phyloP scores from a whole-genome alignment of 2,797 vertebrate species.

The Darevskia mixta region DNA sequence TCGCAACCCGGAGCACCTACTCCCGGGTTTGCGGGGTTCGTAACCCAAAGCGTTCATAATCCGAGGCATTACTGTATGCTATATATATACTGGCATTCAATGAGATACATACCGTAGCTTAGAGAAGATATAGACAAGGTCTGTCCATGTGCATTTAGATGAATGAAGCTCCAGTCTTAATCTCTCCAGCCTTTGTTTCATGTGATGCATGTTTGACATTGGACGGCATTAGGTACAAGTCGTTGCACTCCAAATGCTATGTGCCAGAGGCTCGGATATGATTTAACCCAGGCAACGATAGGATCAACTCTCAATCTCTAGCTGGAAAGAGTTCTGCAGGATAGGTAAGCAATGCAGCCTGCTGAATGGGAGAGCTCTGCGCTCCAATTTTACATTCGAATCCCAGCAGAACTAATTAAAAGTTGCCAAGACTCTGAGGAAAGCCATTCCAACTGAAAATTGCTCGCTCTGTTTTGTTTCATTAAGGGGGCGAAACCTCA shows the following conservation, averaged over 20 bases:
- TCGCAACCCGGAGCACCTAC: too few species aligned
- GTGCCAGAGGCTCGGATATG: not conserved
- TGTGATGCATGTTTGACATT: not conserved
- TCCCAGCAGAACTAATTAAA: slow-evolving; percentile 75
- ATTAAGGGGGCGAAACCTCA: slow-evolving; percentile 67
- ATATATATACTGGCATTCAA: not conserved
- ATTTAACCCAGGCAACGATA: slow-evolving; percentile 23
- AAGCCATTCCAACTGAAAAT: slow-evolving; percentile 71
- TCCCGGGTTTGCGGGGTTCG: too few species aligned
- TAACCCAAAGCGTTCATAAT: too few species aligned
- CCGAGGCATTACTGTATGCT: not conserved
- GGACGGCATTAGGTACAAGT: not conserved
- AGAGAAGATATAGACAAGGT: not conserved
- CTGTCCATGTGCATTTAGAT: not conserved
- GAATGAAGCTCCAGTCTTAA: slow-evolving; percentile 3
- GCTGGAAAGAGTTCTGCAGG: not conserved
- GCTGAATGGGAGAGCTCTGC: slow-evolving; percentile 35
- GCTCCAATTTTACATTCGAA: slow-evolving; percentile 60
- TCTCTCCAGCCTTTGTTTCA: not conserved
- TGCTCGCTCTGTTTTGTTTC: slow-evolving; percentile 69
- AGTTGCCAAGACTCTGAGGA: slow-evolving; percentile 72
- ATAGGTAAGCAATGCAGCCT: slow-evolving; percentile 32
- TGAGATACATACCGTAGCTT: not conserved
- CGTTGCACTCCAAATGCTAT: not conserved
- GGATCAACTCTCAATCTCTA: not conserved